Percentiles rank a stretch among this genome's conserved stretches.
These are phyloP conservation scores for Spodoptera picta DNA, from an alignment of 2,888 invertebrate genomes.

Conservation along the genomic window DNA sequence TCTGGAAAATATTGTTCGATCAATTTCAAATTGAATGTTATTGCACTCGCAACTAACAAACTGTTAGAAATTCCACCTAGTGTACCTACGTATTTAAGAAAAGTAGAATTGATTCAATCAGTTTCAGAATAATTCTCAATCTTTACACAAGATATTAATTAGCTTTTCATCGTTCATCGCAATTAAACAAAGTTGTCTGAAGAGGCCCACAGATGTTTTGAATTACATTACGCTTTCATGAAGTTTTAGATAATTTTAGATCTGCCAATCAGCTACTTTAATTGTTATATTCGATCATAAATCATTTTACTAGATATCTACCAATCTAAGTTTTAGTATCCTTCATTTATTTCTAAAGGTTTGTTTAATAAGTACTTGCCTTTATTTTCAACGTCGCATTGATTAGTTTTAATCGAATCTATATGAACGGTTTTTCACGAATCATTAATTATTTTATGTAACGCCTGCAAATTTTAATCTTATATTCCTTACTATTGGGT, in stretches of 20 bases:
- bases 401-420: too few relatives aligned
- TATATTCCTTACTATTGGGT: too few relatives aligned
- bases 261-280: neutral
- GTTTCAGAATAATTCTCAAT: slow-evolving; percentile 19
- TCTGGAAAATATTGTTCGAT: too few relatives aligned
- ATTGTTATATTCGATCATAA: neutral
- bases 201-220: slow-evolving; percentile 41
- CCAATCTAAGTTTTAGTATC: too few relatives aligned
- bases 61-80: neutral
- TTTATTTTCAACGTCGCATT: too few relatives aligned
- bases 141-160: slow-evolving; percentile 26
- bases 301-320: neutral
- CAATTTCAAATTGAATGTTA: too few relatives aligned
- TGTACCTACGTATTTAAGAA: neutral
- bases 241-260: slow-evolving; percentile 2
- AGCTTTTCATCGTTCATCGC: slow-evolving; percentile 32
- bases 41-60: slow-evolving; percentile 1
- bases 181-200: slow-evolving; percentile 22
- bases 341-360: too few relatives aligned
- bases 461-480: too few relatives aligned
- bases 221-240: slow-evolving; percentile 16
- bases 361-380: too few relatives aligned
- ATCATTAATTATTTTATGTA: too few relatives aligned
- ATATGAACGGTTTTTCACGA: too few relatives aligned
- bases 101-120: slow-evolving; percentile 4